These are phyloP conservation scores for Rambutsinella grinnellia DNA, from an alignment of 2,888 invertebrate species.

Conservation along the genomic window DNA sequence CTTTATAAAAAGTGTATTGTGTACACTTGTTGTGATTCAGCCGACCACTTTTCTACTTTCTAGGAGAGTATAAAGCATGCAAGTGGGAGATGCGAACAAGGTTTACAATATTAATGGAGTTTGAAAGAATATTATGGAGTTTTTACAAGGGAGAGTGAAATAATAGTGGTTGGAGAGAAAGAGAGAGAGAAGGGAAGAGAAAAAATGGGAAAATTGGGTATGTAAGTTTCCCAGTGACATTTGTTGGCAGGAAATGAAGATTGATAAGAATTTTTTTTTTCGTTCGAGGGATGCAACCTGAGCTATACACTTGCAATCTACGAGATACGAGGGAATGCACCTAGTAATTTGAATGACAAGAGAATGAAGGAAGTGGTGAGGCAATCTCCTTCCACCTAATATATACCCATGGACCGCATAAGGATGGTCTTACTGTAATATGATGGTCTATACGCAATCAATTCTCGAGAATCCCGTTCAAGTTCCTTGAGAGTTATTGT, in stretches of 20 bases:
- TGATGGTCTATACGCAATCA: too few relatives aligned
- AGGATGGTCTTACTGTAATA: too few relatives aligned
- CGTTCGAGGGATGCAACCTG: neutral
- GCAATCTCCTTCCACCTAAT: too few relatives aligned
- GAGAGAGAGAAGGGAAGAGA: neutral
- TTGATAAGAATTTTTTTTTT: constrained; percentile 51
- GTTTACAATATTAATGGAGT: constrained; percentile 49
- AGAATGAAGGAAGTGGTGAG: neutral
- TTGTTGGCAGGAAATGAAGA: constrained; percentile 57
- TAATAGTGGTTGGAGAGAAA: neutral
- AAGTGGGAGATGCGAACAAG: constrained; percentile 31
- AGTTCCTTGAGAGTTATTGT: too few relatives aligned
- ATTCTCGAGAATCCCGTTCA: too few relatives aligned
- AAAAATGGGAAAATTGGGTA: constrained; percentile 38
- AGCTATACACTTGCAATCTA: neutral
- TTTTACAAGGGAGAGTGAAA: constrained; percentile 13
- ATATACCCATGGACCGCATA: too few relatives aligned
- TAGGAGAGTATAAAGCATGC: constrained; percentile 8
- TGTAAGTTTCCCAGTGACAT: constrained; percentile 46
- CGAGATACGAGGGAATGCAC: neutral
- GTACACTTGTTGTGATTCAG: constrained; percentile 22
- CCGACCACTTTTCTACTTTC: constrained; percentile 1
- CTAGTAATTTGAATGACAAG: neutral
- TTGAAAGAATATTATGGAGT: constrained; percentile 41
- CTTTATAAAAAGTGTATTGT: neutral